Evolutionary conservation across 2,888 invertebrate species (phyloP).

Genomic region (Dione vanillae): DNA sequence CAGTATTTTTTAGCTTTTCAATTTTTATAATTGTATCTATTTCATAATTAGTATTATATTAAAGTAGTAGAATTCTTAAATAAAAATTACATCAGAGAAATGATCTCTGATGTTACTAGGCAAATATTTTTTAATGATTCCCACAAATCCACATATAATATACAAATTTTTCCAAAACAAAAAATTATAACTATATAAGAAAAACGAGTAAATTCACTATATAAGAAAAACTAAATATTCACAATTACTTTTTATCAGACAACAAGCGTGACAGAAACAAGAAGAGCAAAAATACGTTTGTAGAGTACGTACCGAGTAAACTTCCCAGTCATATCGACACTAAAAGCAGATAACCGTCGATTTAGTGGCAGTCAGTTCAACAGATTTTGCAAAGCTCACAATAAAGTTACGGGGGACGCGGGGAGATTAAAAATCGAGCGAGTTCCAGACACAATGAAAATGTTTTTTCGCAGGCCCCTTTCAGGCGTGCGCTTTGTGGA

Average conservation of each 20-base stretch:
- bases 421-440: slow-evolving; percentile 82
- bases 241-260: neutral
- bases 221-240: neutral
- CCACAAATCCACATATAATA: too few relatives aligned
- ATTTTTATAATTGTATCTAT: neutral
- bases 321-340: slow-evolving; percentile 36
- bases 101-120: too few relatives aligned
- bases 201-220: too few relatives aligned
- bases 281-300: slow-evolving; percentile 9
- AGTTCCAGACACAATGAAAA: slow-evolving; percentile 81
- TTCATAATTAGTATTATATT: neutral
- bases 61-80: too few relatives aligned
- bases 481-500: slow-evolving; percentile 77
- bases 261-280: neutral
- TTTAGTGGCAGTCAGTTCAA: slow-evolving; percentile 60
- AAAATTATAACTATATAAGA: too few relatives aligned
- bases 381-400: slow-evolving; percentile 70
- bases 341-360: slow-evolving; percentile 56
- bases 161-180: too few relatives aligned
- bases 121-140: too few relatives aligned
- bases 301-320: slow-evolving; percentile 25
- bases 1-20: neutral
- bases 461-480: slow-evolving; percentile 80
- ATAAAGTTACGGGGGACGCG: slow-evolving; percentile 75
- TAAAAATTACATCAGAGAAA: too few relatives aligned